These are phyloP conservation scores for Cephalopterus ornatus DNA, from an alignment of 2,113 vertebrate genomes.

Conservation along the genomic window DNA sequence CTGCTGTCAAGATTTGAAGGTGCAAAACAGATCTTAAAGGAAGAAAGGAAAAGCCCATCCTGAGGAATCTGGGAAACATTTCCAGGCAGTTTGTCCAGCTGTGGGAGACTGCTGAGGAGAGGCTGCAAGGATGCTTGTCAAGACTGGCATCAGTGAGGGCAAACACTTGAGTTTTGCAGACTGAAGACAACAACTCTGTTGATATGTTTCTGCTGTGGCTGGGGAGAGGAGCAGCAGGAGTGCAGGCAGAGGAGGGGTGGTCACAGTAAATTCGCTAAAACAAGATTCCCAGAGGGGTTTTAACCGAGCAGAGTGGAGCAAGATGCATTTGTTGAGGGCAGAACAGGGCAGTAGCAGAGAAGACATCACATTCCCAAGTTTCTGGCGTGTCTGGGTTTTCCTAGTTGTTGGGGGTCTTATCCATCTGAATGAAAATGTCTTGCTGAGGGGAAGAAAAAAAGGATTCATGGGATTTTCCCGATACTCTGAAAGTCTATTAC, in stretches of 20 bases:
- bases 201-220: not conserved
- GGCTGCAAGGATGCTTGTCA: not conserved
- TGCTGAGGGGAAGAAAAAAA: not conserved
- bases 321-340: not conserved
- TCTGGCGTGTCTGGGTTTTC: not conserved
- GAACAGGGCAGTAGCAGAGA: not conserved
- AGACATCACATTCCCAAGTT: not conserved
- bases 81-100: not conserved
- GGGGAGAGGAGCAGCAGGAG: not conserved
- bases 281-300: not conserved
- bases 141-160: not conserved
- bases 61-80: not conserved
- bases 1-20: not conserved
- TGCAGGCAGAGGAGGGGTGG: not conserved
- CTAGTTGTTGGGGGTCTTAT: accelerated
- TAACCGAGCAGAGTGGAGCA: accelerated
- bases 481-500: not conserved
- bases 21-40: not conserved
- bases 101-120: not conserved
- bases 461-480: not conserved
- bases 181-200: not conserved
- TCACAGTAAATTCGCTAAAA: not conserved
- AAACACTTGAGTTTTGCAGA: not conserved
- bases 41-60: not conserved
- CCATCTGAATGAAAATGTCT: not conserved